A percentile compares a stretch with the other conserved stretches of the same genome.
These are phyloP conservation scores for Dromiciops gliroides DNA, from an alignment of 2,113 vertebrate species.

Conservation along the genomic window DNA sequence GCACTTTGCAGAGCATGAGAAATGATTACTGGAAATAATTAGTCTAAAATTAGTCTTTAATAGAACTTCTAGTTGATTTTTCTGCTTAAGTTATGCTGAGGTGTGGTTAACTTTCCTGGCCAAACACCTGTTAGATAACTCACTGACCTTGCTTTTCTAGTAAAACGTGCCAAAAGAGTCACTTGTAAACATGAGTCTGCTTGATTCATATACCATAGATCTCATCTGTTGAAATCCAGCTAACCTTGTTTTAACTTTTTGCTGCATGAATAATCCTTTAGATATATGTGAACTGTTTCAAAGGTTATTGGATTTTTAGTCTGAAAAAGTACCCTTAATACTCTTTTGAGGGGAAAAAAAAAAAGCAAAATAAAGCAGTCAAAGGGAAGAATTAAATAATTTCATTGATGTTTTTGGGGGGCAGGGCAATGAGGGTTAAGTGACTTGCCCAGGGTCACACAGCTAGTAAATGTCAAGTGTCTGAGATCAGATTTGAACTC, in stretches of 20 bases:
- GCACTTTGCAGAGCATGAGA: background rate
- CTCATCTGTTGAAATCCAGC: background rate
- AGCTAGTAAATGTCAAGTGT: too few species aligned
- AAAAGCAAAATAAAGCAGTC: background rate
- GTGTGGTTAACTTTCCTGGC: background rate
- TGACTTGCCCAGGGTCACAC: too few species aligned
- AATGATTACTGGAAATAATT: background rate
- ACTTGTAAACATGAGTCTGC: background rate
- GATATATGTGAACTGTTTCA: background rate
- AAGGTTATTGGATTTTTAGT: background rate
- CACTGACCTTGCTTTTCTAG: slow-evolving; percentile 1
- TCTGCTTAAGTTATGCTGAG: background rate
- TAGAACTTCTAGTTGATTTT: background rate
- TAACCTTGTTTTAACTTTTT: slow-evolving; percentile 11
- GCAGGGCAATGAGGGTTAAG: too few species aligned
- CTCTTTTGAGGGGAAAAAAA: background rate
- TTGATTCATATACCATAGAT: background rate
- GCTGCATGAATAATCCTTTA: background rate
- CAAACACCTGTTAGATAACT: background rate
- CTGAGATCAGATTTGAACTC: too few species aligned
- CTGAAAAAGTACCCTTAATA: background rate
- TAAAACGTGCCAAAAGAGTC: background rate
- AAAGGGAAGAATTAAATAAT: background rate
- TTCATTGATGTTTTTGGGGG: too few species aligned
- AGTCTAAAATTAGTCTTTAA: background rate